Conservation (phyloP, 2,888 invertebrate species). For the Scelioninae gen. 1 region DNA sequence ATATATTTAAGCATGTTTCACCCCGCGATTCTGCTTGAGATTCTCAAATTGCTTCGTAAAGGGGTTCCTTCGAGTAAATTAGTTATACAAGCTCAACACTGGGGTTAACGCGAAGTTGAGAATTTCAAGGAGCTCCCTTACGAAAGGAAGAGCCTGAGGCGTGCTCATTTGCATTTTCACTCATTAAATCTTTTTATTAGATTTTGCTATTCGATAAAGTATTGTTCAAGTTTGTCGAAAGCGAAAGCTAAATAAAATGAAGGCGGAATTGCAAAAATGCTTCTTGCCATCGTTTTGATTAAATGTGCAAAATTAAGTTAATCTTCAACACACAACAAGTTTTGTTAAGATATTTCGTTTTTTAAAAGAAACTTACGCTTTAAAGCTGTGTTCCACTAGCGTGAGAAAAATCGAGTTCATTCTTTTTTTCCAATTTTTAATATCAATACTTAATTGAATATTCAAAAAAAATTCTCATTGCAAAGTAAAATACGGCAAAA, state of each 20-base stretch:
- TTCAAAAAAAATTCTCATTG: too few relatives aligned
- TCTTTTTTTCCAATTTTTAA: too few relatives aligned
- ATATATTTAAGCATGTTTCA: constrained; percentile 17
- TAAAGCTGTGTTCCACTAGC: not conserved
- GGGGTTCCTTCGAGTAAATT: constrained; percentile 60
- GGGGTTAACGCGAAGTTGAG: constrained; percentile 64
- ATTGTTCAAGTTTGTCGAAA: constrained; percentile 61
- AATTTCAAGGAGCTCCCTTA: constrained; percentile 63
- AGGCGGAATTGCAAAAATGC: constrained; percentile 55
- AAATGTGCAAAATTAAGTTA: constrained; percentile 59
- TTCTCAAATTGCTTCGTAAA: constrained; percentile 46
- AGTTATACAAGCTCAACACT: constrained; percentile 64
- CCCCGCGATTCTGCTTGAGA: constrained; percentile 25
- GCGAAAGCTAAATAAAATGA: constrained; percentile 51
- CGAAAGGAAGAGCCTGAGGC: constrained; percentile 64
- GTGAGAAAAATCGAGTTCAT: too few relatives aligned
- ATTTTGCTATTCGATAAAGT: constrained; percentile 66
- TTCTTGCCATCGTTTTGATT: constrained; percentile 39
- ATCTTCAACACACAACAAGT: constrained; percentile 53
- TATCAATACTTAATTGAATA: too few relatives aligned
- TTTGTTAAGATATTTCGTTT: not conserved
- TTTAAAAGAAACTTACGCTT: not conserved
- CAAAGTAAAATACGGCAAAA: not conserved
- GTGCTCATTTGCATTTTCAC: constrained; percentile 64
- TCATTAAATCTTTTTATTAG: constrained; percentile 70